A percentile compares a stretch with the other conserved stretches of the same genome.
Evolutionary conservation across 2,888 invertebrate species (phyloP).

Genomic region (Sesia bembeciformis): DNA sequence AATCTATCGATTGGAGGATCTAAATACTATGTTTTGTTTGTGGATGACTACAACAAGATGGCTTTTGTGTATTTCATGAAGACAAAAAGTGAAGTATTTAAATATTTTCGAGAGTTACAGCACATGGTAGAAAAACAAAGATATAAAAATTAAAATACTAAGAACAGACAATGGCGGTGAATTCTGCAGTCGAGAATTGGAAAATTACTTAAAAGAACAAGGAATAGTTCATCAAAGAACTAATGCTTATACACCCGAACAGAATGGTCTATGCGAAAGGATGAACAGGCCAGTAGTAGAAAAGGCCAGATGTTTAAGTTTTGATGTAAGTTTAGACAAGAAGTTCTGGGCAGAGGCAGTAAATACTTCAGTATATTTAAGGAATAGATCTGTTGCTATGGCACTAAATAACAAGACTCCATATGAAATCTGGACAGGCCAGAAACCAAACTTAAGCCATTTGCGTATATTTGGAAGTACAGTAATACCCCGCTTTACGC

Average conservation of each 20-base stretch:
- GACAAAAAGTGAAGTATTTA: conserved; percentile 1
- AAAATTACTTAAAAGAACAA: conserved; percentile 3
- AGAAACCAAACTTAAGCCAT: conserved; percentile 11
- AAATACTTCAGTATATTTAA: conserved; percentile 11
- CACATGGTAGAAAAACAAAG: not conserved
- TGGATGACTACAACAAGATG: conserved; percentile 4
- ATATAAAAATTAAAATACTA: conserved; percentile 4
- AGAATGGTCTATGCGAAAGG: conserved; percentile 15
- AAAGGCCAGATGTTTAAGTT: conserved; percentile 10
- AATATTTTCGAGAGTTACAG: conserved; percentile 1
- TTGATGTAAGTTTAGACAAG: conserved; percentile 10
- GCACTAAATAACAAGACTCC: conserved; percentile 10
- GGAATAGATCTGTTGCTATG: conserved; percentile 9
- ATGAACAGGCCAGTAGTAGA: conserved; percentile 12
- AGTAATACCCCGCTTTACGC: too few species aligned
- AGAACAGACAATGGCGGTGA: conserved; percentile 7
- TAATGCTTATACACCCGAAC: conserved; percentile 10
- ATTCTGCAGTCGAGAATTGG: conserved; percentile 6
- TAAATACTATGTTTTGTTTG: conserved; percentile 2
- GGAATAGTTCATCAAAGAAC: conserved; percentile 7
- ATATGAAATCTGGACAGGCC: conserved; percentile 11
- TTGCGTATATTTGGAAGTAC: conserved; percentile 11
- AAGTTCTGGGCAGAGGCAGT: conserved; percentile 14
- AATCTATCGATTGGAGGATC: conserved; percentile 1
- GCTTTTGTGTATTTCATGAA: conserved; percentile 1